Percentiles rank a stretch among this genome's conserved stretches.
phyloP scores from a whole-genome alignment of 2,797 vertebrate genomes.

The Sebastes itinus region DNA sequence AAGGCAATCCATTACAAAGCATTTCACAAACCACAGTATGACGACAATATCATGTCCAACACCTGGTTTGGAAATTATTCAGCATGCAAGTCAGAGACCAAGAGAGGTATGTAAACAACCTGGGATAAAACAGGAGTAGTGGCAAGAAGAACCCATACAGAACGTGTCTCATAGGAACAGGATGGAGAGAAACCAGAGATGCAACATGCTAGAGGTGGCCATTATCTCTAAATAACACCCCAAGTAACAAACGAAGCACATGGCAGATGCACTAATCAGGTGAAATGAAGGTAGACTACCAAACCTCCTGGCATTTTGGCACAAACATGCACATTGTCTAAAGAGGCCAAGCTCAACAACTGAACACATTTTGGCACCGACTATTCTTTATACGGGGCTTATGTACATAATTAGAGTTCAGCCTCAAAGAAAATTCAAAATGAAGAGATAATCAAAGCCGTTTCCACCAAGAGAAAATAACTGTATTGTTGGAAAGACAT shows the following conservation, averaged over 20 bases:
- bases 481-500: conserved; percentile 28
- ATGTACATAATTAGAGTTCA: conserved; percentile 73
- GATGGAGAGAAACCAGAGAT: conserved; percentile 61
- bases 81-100: conserved; percentile 85
- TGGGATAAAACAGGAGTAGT: conserved; percentile 73
- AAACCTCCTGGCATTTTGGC: conserved; percentile 70
- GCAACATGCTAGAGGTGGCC: conserved; percentile 68
- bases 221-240: conserved; percentile 55
- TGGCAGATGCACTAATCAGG: conserved; percentile 55
- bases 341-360: conserved; percentile 62
- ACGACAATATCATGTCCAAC: conserved; percentile 82
- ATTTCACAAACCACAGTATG: conserved; percentile 85
- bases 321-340: conserved; percentile 80
- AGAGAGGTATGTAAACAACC: conserved; percentile 81
- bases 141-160: conserved; percentile 69
- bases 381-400: conserved; percentile 49
- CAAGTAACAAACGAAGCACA: conserved; percentile 55
- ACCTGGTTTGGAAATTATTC: conserved; percentile 82
- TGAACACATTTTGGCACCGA: conserved; percentile 63
- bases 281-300: conserved; percentile 61
- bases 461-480: conserved; percentile 39
- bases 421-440: conserved; percentile 50
- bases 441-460: conserved; percentile 26
- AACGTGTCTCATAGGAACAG: conserved; percentile 55
- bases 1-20: conserved; percentile 89